Percentiles rank a stretch among this genome's conserved stretches.
These are phyloP conservation scores for Tragopan temminckii DNA, from an alignment of 2,797 vertebrate species.

Conservation along the genomic window DNA sequence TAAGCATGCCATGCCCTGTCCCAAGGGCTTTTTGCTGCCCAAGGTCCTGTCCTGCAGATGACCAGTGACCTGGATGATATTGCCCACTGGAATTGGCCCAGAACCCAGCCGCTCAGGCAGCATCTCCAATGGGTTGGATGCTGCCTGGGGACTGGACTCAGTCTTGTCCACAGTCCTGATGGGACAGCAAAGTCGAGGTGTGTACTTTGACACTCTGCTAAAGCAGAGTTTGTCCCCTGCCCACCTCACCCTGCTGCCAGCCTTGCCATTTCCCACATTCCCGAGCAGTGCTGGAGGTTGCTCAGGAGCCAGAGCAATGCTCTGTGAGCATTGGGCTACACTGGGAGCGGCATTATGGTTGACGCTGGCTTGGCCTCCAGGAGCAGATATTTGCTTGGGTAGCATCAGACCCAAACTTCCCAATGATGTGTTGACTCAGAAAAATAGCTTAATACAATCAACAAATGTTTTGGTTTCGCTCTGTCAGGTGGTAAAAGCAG, in stretches of 20 bases:
- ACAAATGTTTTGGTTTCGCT: background rate
- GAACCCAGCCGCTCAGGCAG: background rate
- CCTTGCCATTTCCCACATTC: too few relatives aligned
- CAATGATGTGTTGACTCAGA: background rate
- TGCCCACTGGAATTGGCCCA: background rate
- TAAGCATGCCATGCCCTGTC: too few relatives aligned
- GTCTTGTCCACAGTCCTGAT: background rate
- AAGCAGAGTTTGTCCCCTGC: rapidly evolving
- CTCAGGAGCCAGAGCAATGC: background rate
- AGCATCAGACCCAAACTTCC: background rate
- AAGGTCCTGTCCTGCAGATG: rapidly evolving
- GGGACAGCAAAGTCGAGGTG: background rate
- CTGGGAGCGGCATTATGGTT: rapidly evolving
- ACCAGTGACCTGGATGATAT: background rate
- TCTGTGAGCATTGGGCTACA: rapidly evolving
- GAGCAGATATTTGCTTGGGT: background rate
- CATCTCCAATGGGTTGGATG: background rate
- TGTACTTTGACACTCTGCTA: background rate
- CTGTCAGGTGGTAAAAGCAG: conserved; percentile 13
- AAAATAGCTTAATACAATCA: background rate
- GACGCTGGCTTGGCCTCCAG: background rate
- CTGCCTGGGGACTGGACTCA: rapidly evolving
- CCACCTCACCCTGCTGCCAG: rapidly evolving
- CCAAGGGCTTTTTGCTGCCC: background rate
- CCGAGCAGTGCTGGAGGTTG: background rate